A percentile compares a stretch with the other conserved stretches of the same genome.
Evolutionary conservation across 1,140 invertebrate species (phyloP).

Genomic region (Rhopalosiphum maidis): DNA sequence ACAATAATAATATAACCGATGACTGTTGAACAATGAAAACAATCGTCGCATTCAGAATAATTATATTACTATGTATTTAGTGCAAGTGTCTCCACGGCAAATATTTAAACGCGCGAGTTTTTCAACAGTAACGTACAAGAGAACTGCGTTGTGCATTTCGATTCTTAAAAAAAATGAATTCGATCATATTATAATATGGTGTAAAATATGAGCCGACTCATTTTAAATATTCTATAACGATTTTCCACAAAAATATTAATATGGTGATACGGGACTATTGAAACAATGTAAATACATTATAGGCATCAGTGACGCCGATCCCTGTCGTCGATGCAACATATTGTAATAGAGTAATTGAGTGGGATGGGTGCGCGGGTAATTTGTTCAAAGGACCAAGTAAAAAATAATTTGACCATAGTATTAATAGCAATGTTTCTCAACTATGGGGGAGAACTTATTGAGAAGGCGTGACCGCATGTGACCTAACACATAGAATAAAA

Average conservation of each 20-base stretch:
- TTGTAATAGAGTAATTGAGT: not conserved
- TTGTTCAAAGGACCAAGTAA: not conserved
- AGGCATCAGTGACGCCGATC: not conserved
- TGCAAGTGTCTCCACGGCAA: not conserved
- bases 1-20: not conserved
- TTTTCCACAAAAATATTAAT: not conserved
- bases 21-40: not conserved
- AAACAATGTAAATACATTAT: not conserved
- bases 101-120: not conserved
- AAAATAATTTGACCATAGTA: not conserved
- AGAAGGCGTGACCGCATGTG: not conserved
- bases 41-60: not conserved
- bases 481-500: not conserved
- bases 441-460: not conserved
- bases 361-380: not conserved
- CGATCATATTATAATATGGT: not conserved
- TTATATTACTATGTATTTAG: not conserved
- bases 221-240: not conserved
- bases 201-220: too few species aligned
- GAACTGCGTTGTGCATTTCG: not conserved
- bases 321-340: not conserved
- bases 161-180: not conserved
- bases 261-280: not conserved
- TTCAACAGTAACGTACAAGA: not conserved
- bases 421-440: not conserved